Conservation (phyloP, 53 echinoderm and acorn worm genomes). For the Zoroaster sp. region DNA sequence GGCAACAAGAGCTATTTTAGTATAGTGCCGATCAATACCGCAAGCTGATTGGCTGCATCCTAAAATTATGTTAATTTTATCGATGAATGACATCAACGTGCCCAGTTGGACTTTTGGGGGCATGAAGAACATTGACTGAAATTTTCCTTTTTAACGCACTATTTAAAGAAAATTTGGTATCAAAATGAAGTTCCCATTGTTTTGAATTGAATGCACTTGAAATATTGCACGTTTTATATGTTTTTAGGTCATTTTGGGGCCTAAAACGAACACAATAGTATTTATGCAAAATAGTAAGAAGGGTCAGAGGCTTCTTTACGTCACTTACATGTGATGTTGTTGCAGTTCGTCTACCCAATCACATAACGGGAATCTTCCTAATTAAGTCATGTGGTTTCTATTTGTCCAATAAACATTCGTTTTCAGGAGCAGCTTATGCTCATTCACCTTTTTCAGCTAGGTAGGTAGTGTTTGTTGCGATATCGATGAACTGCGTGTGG, state of each 20-base stretch:
- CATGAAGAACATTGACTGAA: neutral
- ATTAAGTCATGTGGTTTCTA: constrained; percentile 60
- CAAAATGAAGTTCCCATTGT: neutral
- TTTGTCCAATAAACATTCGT: constrained; percentile 69
- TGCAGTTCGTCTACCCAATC: constrained; percentile 47
- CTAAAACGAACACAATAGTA: constrained; percentile 55
- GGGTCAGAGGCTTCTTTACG: constrained; percentile 49
- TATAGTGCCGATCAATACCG: constrained; percentile 57
- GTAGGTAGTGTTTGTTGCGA: too few species aligned
- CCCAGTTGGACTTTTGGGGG: constrained; percentile 26
- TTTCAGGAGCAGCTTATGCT: constrained; percentile 61
- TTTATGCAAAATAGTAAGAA: constrained; percentile 62
- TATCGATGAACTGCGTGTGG: too few species aligned
- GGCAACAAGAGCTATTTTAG: constrained; percentile 80
- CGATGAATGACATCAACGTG: constrained; percentile 60
- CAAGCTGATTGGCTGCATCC: constrained; percentile 52
- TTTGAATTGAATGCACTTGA: constrained; percentile 42
- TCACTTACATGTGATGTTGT: constrained; percentile 24
- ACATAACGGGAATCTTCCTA: constrained; percentile 31
- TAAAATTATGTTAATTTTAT: constrained; percentile 58
- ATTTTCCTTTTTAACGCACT: neutral
- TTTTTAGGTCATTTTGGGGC: neutral
- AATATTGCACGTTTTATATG: neutral
- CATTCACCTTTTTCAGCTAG: constrained; percentile 93
- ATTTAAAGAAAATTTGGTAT: neutral